phyloP scores from a whole-genome alignment of 2,888 invertebrate genomes.

The Marronus borbonicus region DNA sequence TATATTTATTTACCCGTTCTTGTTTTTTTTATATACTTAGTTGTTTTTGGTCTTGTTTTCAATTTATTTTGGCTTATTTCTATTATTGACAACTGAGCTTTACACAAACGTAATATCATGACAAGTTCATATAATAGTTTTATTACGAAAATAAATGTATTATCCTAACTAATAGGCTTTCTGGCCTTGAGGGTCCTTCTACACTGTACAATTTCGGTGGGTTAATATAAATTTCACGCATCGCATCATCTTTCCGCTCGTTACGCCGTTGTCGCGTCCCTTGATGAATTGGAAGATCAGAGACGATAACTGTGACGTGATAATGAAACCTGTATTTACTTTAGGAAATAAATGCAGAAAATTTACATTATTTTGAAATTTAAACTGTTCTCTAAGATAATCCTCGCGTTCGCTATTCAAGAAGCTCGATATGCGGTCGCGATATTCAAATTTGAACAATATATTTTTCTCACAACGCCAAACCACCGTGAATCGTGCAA shows the following conservation, averaged over 20 bases:
- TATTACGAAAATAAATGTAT: no score
- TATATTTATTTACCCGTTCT: no score
- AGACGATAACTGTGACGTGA: conserved; percentile 11
- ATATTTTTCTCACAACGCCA: conserved; percentile 5
- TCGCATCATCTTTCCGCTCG: not conserved
- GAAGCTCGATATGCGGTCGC: not conserved
- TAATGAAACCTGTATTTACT: conserved; percentile 30
- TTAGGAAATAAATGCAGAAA: conserved; percentile 18
- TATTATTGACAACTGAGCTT: no score
- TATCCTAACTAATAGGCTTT: no score
- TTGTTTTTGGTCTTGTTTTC: no score
- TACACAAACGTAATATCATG: no score
- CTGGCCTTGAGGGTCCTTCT: no score
- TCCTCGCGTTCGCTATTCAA: conserved; percentile 13
- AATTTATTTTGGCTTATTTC: no score
- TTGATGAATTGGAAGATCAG: conserved; percentile 4
- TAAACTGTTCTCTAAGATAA: not conserved
- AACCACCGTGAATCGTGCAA: not conserved
- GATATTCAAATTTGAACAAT: conserved; percentile 14
- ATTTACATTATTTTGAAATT: conserved; percentile 33
- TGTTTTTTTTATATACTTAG: no score
- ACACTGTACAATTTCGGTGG: no score
- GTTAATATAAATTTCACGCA: not conserved
- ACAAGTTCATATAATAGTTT: no score
- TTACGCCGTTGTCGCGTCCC: not conserved